Evolutionary conservation across 2,888 invertebrate species (phyloP), one percentile per base, ranked within the genome.

Genomic region (Tipula helvola): DNA sequence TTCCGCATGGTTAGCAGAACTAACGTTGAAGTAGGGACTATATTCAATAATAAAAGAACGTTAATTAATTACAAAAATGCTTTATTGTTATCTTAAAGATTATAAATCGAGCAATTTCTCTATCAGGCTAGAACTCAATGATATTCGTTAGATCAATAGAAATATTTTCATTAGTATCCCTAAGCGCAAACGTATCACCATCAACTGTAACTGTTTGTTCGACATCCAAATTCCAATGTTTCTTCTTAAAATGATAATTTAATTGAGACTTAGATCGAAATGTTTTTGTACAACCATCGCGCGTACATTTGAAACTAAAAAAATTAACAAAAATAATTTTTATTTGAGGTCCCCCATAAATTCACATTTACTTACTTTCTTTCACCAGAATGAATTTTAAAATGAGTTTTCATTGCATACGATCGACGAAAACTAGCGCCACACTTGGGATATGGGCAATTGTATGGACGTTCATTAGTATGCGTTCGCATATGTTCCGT

Each of bases 401-500:
- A 85, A 85, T 85, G 85, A 85, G 18, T 85, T 85, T 85, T 85
- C 85, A 85, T 85, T 18, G 85, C 85, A 18, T 85, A 85, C 18
- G 85, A 85, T 16, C 85, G 85, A 5, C 42, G 39, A 85, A 85
- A 85, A 18, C 8, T 42, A 3, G 42, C 18, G 5, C 41, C 42
- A 85, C 85, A 85, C 5, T 18, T 18, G 3, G 42, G 39, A 85
- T 42, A 42, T 12, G 85, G 85, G 44, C 85, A 85, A 5, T 2
- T 85, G 13, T 16, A 85, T 3, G 85, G 85, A 12, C 85, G 39
- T 4, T 85, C 44, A 18, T 85, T 44, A 5, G 85, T 85, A 44
- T 85, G 85, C 12, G 42, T 42, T 42, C 85, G n/a, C 16, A 85
- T 18, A 44, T 85, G 85, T 18, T 41, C 85, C 1, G 8, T 12